phyloP scores from a whole-genome alignment of 2,888 invertebrate genomes.

The Cryptops parisi region DNA sequence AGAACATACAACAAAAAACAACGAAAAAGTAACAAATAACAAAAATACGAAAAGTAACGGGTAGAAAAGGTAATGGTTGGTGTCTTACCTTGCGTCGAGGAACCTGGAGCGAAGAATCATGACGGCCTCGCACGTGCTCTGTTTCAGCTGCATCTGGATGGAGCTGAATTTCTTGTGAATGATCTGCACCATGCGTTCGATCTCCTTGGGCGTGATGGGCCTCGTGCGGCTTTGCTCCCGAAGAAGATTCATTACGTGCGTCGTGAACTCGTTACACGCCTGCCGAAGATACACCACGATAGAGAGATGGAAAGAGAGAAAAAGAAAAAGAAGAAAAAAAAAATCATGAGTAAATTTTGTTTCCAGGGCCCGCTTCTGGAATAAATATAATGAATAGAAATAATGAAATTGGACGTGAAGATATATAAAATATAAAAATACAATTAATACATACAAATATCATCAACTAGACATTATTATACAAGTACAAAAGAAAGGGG shows the following conservation, averaged over 20 bases:
- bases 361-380: constrained; percentile 11
- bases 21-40: neutral
- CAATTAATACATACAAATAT: constrained; percentile 5
- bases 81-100: constrained; percentile 48
- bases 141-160: constrained; percentile 94
- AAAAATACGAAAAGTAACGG: neutral
- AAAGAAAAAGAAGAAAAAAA: neutral
- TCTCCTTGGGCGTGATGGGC: constrained; percentile 96
- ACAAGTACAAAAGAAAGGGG: neutral
- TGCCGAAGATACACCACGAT: constrained; percentile 27
- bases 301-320: neutral
- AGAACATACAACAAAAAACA: neutral
- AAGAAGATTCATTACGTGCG: constrained; percentile 97
- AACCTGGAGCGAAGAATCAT: constrained; percentile 89
- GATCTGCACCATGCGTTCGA: constrained; percentile 97
- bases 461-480: neutral
- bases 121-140: constrained; percentile 98
- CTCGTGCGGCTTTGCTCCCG: constrained; percentile 93
- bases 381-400: too few relatives aligned
- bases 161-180: constrained; percentile 97
- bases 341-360: neutral
- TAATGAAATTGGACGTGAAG: too few relatives aligned
- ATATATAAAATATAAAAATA: too few relatives aligned
- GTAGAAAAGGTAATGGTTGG: too few relatives aligned
- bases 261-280: constrained; percentile 99